Base-by-base conservation (phyloP, 2,113 vertebrate genomes). In the Otolemur garnettii region DNA sequence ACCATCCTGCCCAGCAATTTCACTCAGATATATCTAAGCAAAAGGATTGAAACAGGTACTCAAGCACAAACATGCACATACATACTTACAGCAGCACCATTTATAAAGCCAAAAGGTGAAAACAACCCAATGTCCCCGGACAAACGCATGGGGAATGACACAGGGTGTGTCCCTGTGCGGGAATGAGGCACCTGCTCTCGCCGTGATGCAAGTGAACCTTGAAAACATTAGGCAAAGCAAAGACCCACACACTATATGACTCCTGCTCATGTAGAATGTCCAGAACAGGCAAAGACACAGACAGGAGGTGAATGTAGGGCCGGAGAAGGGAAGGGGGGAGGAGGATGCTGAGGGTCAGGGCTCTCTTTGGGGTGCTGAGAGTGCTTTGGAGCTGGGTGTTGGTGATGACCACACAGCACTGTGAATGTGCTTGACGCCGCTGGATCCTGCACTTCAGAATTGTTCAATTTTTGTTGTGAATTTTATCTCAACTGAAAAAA, bases 341-440 rank as follows among this genome's bases (percentile, higher is more conserved):
- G 17, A 0, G 2, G 19, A 24, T 45, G 81, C 9, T 26, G 8
- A 45, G n/a, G n/a, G 57, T 57, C 7, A 24, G 30, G 35, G 17
- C 26, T 85, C 62, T 10, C 24, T 62, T 45, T 18, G 6, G 60
- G n/a, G 15, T 64, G 33, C 59, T 10, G 15, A 45, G 15, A 68
- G 68, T n/a, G 82, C 60, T 68, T 1, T 18, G n/a, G 59, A 84
- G 64, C 42, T 30, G 35, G 42, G 18, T 1, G 1, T 33, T 11
- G 87, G n/a, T 14, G 21, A 6, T 59, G 74, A 17, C 17, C 4
- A 14, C 18, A 18, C 69, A 24, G 4, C 17, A 0, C 6, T 2
- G 38, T 2, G 38, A 62, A 17, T 0, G 4, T 2, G 1, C 18
- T 9, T 26, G 45, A 79, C 1, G 33, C 30, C 8, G 3, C 60